These are phyloP conservation scores for Palythoa grandiflora DNA, from an alignment of 92 coral and sea anemone species.

Conservation along the genomic window DNA sequence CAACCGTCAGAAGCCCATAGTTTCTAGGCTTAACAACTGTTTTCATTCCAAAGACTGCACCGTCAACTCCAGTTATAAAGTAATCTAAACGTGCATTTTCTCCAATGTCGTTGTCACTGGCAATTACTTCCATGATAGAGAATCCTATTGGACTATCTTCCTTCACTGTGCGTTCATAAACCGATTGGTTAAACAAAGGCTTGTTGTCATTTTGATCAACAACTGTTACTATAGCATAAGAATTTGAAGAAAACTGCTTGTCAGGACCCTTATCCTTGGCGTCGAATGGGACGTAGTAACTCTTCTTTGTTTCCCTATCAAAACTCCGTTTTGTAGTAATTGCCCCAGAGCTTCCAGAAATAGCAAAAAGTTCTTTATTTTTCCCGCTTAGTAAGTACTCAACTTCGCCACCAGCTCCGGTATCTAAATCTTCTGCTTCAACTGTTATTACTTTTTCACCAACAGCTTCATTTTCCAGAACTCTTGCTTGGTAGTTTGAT, in stretches of 20 bases:
- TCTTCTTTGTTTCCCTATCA: conserved; percentile 74
- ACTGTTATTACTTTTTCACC: conserved; percentile 72
- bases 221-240: conserved; percentile 64
- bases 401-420: conserved; percentile 60
- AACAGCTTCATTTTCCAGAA: conserved; percentile 76
- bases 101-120: conserved; percentile 84
- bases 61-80: conserved; percentile 85
- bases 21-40: conserved; percentile 59
- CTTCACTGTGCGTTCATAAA: conserved; percentile 60
- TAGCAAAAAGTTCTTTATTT: conserved; percentile 32
- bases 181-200: conserved; percentile 70
- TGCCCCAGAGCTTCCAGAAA: conserved; percentile 55
- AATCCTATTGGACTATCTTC: conserved; percentile 80
- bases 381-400: conserved; percentile 37
- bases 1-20: conserved; percentile 74
- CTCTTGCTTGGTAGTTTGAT: conserved; percentile 83
- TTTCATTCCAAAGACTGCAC: conserved; percentile 74
- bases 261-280: conserved; percentile 76
- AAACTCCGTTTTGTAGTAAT: conserved; percentile 62
- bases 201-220: conserved; percentile 90
- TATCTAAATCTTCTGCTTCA: conserved; percentile 90
- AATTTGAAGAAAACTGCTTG: conserved; percentile 37
- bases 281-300: conserved; percentile 45
- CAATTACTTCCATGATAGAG: conserved; percentile 59
- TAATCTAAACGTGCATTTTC: conserved; percentile 85